Evolutionary conservation across 2,113 vertebrate genomes (phyloP).

Genomic region (Scomber scombrus): DNA sequence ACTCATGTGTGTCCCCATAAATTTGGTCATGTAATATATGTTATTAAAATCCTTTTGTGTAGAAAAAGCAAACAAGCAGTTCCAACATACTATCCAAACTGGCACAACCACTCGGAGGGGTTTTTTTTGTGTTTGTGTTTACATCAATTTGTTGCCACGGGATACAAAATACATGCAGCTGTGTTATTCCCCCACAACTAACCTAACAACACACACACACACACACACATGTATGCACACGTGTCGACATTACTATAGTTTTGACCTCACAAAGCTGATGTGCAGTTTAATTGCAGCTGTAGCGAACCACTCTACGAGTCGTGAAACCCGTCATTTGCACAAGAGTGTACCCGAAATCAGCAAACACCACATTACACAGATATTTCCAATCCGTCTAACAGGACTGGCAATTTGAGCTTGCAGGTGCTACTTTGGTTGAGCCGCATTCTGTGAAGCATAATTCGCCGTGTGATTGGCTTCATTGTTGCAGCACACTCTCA

Average conservation of each 20-base stretch:
- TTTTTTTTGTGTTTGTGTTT: not conserved
- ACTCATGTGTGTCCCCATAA: too few species aligned
- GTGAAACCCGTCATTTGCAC: slow-evolving; percentile 60
- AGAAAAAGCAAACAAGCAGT: not conserved
- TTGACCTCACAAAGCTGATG: not conserved
- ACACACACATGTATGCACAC: not conserved
- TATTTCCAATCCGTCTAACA: slow-evolving; percentile 52
- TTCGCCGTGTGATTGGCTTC: slow-evolving; percentile 69
- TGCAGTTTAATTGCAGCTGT: slow-evolving; percentile 37
- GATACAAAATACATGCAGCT: not conserved
- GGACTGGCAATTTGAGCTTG: slow-evolving; percentile 29
- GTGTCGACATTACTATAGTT: not conserved
- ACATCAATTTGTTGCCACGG: not conserved
- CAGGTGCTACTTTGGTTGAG: slow-evolving; percentile 63
- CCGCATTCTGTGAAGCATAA: slow-evolving; percentile 57
- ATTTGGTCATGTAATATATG: too few species aligned
- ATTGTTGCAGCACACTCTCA: slow-evolving; percentile 55
- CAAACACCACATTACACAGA: slow-evolving; percentile 54
- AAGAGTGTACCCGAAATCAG: slow-evolving; percentile 40
- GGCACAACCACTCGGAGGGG: not conserved
- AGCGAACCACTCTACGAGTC: slow-evolving; percentile 25
- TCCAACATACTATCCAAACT: not conserved
- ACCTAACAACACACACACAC: not conserved
- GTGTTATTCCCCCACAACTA: not conserved
- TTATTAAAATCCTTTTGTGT: too few species aligned